Conservation (phyloP, 2,113 vertebrate species). For the Perca fluviatilis region DNA sequence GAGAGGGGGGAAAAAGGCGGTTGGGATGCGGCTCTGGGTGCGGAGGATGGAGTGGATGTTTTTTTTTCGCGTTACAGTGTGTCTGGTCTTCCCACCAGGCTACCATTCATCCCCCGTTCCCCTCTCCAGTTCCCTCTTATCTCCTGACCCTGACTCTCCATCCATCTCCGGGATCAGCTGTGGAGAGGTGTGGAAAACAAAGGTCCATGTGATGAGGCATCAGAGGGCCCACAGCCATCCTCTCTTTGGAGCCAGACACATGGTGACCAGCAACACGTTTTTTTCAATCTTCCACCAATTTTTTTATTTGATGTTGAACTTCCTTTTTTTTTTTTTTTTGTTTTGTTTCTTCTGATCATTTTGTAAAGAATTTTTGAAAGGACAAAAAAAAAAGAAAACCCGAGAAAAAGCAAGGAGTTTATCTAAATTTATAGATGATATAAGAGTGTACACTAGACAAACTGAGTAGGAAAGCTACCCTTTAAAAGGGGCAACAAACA, state of each 20-base stretch:
- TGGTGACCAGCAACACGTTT: conserved; percentile 66
- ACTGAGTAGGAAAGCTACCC: conserved; percentile 83
- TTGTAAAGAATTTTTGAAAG: conserved; percentile 84
- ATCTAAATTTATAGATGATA: conserved; percentile 84
- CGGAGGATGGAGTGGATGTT: conserved; percentile 70
- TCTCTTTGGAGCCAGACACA: conserved; percentile 53
- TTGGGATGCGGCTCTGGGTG: conserved; percentile 53
- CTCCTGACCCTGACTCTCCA: conserved; percentile 48
- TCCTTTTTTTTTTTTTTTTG: conserved; percentile 54
- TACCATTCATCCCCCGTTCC: conserved; percentile 57
- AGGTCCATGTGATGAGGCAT: conserved; percentile 40
- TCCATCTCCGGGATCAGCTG: conserved; percentile 54
- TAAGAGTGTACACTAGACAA: conserved; percentile 77
- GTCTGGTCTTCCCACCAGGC: conserved; percentile 76
- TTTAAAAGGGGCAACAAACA: conserved; percentile 86
- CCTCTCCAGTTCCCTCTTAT: conserved; percentile 23
- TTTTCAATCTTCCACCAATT: conserved; percentile 67
- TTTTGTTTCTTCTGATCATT: conserved; percentile 80
- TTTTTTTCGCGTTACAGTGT: conserved; percentile 67
- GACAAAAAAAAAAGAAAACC: conserved; percentile 67
- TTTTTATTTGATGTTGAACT: conserved; percentile 68
- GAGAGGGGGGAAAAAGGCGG: conserved; percentile 23
- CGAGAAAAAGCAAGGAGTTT: conserved; percentile 77
- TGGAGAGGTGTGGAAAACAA: conserved; percentile 33
- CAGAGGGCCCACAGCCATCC: conserved; percentile 39